Evolutionary conservation across 2,797 vertebrate species (phyloP).

Genomic region (Phaenicophaeus curvirostris): DNA sequence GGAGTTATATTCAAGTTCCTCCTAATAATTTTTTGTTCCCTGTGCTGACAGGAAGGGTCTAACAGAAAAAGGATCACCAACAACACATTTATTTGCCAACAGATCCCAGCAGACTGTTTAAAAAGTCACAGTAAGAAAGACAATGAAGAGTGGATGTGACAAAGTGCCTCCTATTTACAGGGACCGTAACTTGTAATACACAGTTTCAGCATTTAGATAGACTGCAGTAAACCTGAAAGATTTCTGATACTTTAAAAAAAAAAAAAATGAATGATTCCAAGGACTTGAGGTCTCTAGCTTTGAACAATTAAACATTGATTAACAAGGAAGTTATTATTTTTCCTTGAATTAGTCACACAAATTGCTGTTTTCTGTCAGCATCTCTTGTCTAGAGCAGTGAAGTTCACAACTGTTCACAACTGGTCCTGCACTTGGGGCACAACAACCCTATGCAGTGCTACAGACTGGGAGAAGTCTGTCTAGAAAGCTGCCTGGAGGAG

Average conservation of each 20-base stretch:
- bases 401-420: constrained; percentile 19
- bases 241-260: constrained; percentile 56
- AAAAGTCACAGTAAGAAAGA: constrained; percentile 49
- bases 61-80: constrained; percentile 4
- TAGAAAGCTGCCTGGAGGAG: too few species aligned
- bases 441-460: too few species aligned
- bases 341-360: constrained; percentile 32
- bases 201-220: constrained; percentile 40
- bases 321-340: constrained; percentile 44
- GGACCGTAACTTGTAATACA: constrained; percentile 44
- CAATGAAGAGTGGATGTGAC: constrained; percentile 31
- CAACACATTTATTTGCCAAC: constrained; percentile 53
- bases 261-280: constrained; percentile 64
- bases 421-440: too few species aligned
- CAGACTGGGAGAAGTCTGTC: too few species aligned
- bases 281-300: constrained; percentile 36
- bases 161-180: constrained; percentile 67
- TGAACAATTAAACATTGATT: constrained; percentile 48
- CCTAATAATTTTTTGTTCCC: constrained; percentile 42
- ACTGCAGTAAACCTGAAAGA: constrained; percentile 29
- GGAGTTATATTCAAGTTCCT: constrained; percentile 17
- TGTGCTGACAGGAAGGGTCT: constrained; percentile 23
- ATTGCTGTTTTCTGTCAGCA: constrained; percentile 22
- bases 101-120: constrained; percentile 53
- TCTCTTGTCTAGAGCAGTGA: constrained; percentile 19